A percentile compares a stretch with the other conserved stretches of the same genome.
Evolutionary conservation across 1,140 invertebrate species (phyloP).

Genomic region (Cyclargus thomasi): DNA sequence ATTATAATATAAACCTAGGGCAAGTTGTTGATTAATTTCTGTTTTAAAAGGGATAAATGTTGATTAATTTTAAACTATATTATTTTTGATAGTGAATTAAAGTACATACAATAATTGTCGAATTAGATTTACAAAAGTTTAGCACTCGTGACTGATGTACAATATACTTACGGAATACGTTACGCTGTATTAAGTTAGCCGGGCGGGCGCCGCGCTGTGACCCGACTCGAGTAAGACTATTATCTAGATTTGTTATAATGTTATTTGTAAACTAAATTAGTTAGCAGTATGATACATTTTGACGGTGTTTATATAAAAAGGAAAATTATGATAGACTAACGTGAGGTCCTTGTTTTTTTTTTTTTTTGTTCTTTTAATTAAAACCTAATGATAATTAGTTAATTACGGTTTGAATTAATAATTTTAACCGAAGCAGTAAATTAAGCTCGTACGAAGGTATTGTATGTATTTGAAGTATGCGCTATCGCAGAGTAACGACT

Average conservation of each 20-base stretch:
- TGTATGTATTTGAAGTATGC: conserved; percentile 61
- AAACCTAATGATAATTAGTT: conserved; percentile 77
- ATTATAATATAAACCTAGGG: conserved; percentile 72
- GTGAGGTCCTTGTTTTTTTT: conserved; percentile 65
- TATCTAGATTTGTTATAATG: conserved; percentile 69
- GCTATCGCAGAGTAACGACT: conserved; percentile 67
- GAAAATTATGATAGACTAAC: conserved; percentile 76
- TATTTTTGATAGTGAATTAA: conserved; percentile 72
- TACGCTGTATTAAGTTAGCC: conserved; percentile 69
- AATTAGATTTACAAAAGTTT: conserved; percentile 71
- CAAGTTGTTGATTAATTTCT: conserved; percentile 76
- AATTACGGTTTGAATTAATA: conserved; percentile 77
- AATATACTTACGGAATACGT: conserved; percentile 76
- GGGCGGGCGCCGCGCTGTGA: not conserved
- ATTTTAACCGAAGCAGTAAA: conserved; percentile 72
- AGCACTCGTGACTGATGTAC: conserved; percentile 76
- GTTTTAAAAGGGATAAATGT: conserved; percentile 73
- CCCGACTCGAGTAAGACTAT: conserved; percentile 55
- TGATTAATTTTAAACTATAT: conserved; percentile 74
- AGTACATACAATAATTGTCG: conserved; percentile 70
- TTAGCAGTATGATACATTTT: conserved; percentile 9
- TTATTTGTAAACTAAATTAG: conserved; percentile 29
- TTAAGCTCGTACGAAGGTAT: conserved; percentile 64
- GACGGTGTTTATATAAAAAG: conserved; percentile 66
- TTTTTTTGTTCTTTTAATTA: conserved; percentile 59